phyloP scores from a whole-genome alignment of 2,888 invertebrate species.

The Polymixis flavicincta region DNA sequence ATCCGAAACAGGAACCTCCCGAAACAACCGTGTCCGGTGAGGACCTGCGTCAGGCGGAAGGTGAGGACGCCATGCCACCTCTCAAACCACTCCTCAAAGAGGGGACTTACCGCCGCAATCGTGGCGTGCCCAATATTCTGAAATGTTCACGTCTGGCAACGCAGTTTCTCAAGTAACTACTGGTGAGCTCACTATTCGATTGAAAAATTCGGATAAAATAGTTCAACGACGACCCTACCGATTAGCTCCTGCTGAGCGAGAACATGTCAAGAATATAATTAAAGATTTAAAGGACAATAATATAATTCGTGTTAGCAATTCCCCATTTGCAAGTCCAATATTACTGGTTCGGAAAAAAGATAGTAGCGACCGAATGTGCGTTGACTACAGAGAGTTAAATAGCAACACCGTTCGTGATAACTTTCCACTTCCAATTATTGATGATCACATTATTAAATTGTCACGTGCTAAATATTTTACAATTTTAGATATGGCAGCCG shows the following conservation, averaged over 20 bases:
- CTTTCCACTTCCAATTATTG: background rate
- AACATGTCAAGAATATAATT: background rate
- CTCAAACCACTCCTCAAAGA: too few relatives aligned
- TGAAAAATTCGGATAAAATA: background rate
- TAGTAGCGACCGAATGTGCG: background rate
- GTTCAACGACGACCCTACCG: slow-evolving; percentile 2
- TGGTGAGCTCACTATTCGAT: background rate
- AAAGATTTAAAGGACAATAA: background rate
- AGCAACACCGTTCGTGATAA: background rate
- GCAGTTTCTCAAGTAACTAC: background rate
- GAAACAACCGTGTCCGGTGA: too few relatives aligned
- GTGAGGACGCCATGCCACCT: too few relatives aligned
- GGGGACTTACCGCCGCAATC: too few relatives aligned
- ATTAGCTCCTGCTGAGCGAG: background rate
- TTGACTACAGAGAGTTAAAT: background rate
- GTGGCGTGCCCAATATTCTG: too few relatives aligned
- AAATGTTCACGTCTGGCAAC: background rate
- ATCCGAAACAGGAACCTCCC: too few relatives aligned
- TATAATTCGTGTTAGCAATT: background rate
- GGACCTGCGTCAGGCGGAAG: too few relatives aligned
- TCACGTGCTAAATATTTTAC: background rate
- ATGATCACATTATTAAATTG: background rate
- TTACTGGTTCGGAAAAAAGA: background rate
- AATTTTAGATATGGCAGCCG: background rate
- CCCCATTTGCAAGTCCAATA: background rate